Conservation (phyloP, 2,888 invertebrate genomes). For the Phlogophora meticulosa region DNA sequence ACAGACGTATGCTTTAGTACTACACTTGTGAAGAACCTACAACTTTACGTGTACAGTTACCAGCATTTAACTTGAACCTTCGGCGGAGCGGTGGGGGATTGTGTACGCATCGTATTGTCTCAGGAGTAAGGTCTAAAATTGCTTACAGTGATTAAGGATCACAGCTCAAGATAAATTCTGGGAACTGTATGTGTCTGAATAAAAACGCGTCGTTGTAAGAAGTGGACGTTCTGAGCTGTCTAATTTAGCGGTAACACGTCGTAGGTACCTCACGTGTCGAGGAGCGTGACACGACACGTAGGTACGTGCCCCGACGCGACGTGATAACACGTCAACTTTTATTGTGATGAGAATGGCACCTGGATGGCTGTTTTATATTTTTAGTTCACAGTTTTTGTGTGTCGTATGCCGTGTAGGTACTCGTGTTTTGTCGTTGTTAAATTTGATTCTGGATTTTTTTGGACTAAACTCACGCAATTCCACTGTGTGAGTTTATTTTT, state of each 20-base stretch:
- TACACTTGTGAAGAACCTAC: neutral
- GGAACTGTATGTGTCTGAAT: no score
- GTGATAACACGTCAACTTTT: slow-evolving; percentile 69
- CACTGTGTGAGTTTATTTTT: neutral
- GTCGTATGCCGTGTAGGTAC: neutral
- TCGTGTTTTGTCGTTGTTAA: slow-evolving; percentile 6
- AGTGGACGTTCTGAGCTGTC: slow-evolving; percentile 50
- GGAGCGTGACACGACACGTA: slow-evolving; percentile 55
- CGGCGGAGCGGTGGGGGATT: no score
- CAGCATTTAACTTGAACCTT: no score
- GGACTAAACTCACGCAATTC: neutral
- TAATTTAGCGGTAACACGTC: slow-evolving; percentile 43
- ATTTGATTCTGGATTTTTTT: neutral
- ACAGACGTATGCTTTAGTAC: no score
- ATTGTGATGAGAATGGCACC: slow-evolving; percentile 66
- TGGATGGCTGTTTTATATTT: slow-evolving; percentile 56
- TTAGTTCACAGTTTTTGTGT: slow-evolving; percentile 38
- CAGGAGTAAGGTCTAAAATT: no score
- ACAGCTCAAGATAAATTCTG: no score
- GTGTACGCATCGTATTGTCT: no score
- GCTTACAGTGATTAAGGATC: no score
- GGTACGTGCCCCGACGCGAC: slow-evolving; percentile 62
- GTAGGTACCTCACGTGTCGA: slow-evolving; percentile 54
- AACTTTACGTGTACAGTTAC: neutral
- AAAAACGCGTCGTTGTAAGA: slow-evolving; percentile 25